These are phyloP conservation scores for Notolabrus celidotus DNA, from an alignment of 2,797 vertebrate species.

Conservation along the genomic window DNA sequence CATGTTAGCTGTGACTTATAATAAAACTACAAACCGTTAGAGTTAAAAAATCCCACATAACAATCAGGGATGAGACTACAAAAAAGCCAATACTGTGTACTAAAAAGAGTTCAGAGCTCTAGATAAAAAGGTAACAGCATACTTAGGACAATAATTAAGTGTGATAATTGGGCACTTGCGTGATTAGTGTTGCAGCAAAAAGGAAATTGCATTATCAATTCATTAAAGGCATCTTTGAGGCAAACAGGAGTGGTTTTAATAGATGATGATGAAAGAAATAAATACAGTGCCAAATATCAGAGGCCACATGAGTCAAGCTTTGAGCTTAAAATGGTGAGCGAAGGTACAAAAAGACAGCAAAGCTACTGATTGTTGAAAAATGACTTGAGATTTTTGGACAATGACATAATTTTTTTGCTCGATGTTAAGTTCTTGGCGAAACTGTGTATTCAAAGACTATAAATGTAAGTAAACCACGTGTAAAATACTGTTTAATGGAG, in stretches of 20 bases:
- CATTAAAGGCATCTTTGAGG: conserved; percentile 54
- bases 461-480: conserved; percentile 10
- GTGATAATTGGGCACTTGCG: conserved; percentile 65
- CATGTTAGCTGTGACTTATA: conserved; percentile 52
- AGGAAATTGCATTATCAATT: conserved; percentile 43
- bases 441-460: conserved; percentile 27
- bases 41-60: conserved; percentile 64
- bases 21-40: conserved; percentile 27
- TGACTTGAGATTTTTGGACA: background rate
- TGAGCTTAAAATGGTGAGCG: background rate
- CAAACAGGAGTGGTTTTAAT: conserved; percentile 11
- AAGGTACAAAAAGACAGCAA: background rate
- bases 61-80: conserved; percentile 44
- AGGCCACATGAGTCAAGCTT: background rate
- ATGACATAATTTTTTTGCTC: background rate
- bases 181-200: conserved; percentile 60
- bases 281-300: conserved; percentile 4
- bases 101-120: conserved; percentile 4
- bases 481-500: conserved; percentile 26
- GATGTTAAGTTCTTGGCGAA: conserved; percentile 27
- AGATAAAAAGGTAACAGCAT: background rate
- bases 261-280: background rate
- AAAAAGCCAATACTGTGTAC: conserved; percentile 38
- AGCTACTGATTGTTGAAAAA: conserved; percentile 20
- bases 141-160: background rate